Base-by-base conservation (phyloP, 2,888 invertebrate species). In the Tridacna gigas region DNA sequence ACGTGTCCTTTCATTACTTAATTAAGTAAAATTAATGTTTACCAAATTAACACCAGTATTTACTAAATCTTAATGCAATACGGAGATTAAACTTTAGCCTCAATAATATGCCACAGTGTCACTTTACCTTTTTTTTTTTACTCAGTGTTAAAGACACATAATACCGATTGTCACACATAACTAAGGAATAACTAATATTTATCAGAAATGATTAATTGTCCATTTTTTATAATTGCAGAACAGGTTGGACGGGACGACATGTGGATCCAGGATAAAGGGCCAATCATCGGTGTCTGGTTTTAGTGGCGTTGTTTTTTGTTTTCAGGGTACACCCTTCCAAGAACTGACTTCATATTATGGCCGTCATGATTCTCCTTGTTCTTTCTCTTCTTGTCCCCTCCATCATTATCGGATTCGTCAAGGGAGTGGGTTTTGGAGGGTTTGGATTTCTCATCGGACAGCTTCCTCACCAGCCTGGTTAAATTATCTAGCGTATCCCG, bases 391-490 rank as follows among this genome's bases (percentile, higher is more conserved):
- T 22, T 25, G 65, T 11, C n/a, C n/a, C 25, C 28, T 26, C 28
- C 65, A 0, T 25, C 65, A 26, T 28, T 26, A 20, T 65, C 65
- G 9, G 26, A 11, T 20, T 26, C 12, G 37, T 37, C 37, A 37
- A 2, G 37, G 37, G 37, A 37, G 7, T 37, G 37, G 13, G 25
- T 11, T 11, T 65, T 3, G 65, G 26, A 28, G 11, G 25, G 25
- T 25, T 25, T 25, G 15, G 26, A 26, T 28, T 26, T 25, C 15
- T 65, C 65, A 28, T 65, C 65, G 2, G 65, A 25, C 26, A 65
- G 26, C 65, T 65, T 65, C 65, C 65, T 65, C 69, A 69, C 48
- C n/a, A 69, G n/a, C 12, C 69, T 45, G 20, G 69, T 69, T 20
- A 69, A 47, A 13, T 48, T 69, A 20, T 69, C 69, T 2, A 69